These are phyloP conservation scores for Hycleus phaleratus DNA, from an alignment of 1,140 invertebrate genomes.

Conservation along the genomic window DNA sequence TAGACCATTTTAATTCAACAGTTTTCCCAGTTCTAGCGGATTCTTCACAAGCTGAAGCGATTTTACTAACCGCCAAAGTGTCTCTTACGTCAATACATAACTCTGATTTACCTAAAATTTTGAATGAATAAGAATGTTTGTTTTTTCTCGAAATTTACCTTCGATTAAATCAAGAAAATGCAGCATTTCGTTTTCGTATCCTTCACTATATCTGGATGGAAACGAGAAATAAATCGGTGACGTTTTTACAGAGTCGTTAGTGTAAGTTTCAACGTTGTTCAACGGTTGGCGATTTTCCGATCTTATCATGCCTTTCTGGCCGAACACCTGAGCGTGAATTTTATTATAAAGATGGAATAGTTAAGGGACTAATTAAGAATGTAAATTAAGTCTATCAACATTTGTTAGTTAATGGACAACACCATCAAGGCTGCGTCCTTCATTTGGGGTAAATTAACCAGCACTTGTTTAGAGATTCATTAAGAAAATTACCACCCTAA, in stretches of 20 bases:
- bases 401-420: too few relatives aligned
- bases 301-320: slow-evolving; percentile 40
- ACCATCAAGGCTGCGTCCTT: too few relatives aligned
- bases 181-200: slow-evolving; percentile 54
- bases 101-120: slow-evolving; percentile 37
- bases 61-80: slow-evolving; percentile 48
- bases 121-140: slow-evolving; percentile 1
- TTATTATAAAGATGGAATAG: too few relatives aligned
- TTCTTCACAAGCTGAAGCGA: slow-evolving; percentile 49
- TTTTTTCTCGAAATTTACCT: slow-evolving; percentile 37
- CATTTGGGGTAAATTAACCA: too few relatives aligned
- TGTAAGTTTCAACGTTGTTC: slow-evolving; percentile 41
- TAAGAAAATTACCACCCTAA: too few relatives aligned
- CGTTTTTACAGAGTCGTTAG: slow-evolving; percentile 39
- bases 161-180: slow-evolving; percentile 57
- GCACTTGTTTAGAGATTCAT: too few relatives aligned
- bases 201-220: slow-evolving; percentile 51
- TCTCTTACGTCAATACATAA: slow-evolving; percentile 43
- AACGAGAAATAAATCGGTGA: slow-evolving; percentile 57
- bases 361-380: too few relatives aligned
- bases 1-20: slow-evolving; percentile 43
- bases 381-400: too few relatives aligned
- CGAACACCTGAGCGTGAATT: neutral
- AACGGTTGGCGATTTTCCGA: slow-evolving; percentile 51
- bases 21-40: slow-evolving; percentile 46